Evolutionary conservation across 2,113 vertebrate species (phyloP).

Genomic region (Festucalex cinctus): DNA sequence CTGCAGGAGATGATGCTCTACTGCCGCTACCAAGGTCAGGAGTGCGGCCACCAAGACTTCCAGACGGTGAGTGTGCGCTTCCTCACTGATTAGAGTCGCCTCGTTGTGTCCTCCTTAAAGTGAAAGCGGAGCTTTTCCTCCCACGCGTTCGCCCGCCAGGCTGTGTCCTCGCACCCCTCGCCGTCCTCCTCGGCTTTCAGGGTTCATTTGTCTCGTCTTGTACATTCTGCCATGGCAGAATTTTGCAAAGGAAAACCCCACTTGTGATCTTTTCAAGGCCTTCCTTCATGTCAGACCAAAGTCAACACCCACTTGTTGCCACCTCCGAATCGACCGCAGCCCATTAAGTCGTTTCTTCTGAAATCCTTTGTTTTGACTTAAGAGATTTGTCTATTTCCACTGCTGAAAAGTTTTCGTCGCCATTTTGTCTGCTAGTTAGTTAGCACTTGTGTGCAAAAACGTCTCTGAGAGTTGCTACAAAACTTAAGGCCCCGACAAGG

Average conservation of each 20-base stretch:
- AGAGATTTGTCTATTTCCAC: too few species aligned
- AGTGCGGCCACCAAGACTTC: constrained; percentile 91
- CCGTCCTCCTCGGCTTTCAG: constrained; percentile 22
- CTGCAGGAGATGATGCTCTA: constrained; percentile 98
- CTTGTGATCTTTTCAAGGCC: not conserved
- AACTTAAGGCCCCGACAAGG: not conserved
- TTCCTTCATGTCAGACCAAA: not conserved
- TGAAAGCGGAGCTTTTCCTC: constrained; percentile 41
- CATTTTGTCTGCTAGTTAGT: not conserved
- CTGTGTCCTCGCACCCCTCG: constrained; percentile 5
- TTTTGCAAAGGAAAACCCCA: not conserved
- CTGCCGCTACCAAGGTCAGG: constrained; percentile 94
- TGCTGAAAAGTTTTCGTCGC: not conserved
- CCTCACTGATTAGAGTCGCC: not conserved
- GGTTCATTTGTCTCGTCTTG: not conserved
- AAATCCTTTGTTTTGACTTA: not conserved
- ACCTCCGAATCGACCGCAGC: constrained; percentile 4
- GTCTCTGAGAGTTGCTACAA: not conserved
- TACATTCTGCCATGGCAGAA: too few species aligned
- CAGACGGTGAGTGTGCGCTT: constrained; percentile 84
- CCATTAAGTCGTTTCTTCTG: not conserved
- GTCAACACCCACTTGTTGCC: constrained; percentile 39
- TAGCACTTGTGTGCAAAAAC: not conserved
- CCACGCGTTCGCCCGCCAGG: constrained; percentile 13
- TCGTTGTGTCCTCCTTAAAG: not conserved